Evolutionary conservation across 2,888 invertebrate species (phyloP), one percentile per base, ranked within the genome.

Genomic region (Lasioglossum morio): DNA sequence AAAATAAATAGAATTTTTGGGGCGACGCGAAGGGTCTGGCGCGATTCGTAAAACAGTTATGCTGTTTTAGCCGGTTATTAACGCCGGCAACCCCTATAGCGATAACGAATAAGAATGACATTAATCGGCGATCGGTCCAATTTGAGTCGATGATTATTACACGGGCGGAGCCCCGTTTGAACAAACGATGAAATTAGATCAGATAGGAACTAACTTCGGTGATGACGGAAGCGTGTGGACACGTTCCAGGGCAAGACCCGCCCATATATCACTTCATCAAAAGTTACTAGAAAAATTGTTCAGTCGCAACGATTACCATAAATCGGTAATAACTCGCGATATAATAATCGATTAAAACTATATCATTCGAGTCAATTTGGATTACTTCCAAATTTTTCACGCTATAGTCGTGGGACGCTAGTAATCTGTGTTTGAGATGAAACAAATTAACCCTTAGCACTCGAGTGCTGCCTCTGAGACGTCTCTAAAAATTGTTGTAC

Each of bases 141-240:
- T 90, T 90, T 87, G 40, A 82, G 70, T 27, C 70, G 83, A 89
- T 57, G 88, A 86, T 90, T 89, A 89, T 91, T 87, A 82, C 85
- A 81, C 88, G 88, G 91, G 90, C 79, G 91, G 87, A 87, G 91
- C 63, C 76, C 78, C 77, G 82, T 81, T 84, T 86, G 86, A 84
- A 79, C 89, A 87, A 89, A 89, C 88, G 80, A 84, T 88, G 86
- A 77, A 90, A 91, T 90, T 90, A 86, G 87, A 87, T 87, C 84
- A 76, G 77, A 74, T 83, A 82, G 76, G 72, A 88, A 88, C 80
- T 86, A 87, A 87, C 73, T 88, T 85, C 75, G 84, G 76, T 73
- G 76, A 78, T 88, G 86, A 89, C 88, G 78, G 75, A 89, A 81
- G 69, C 82, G 76, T 81, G 57, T 66, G 76, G 82, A 57, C 73